Conservation (phyloP, 1,140 invertebrate genomes). For the Tetragonula clypearis region DNA sequence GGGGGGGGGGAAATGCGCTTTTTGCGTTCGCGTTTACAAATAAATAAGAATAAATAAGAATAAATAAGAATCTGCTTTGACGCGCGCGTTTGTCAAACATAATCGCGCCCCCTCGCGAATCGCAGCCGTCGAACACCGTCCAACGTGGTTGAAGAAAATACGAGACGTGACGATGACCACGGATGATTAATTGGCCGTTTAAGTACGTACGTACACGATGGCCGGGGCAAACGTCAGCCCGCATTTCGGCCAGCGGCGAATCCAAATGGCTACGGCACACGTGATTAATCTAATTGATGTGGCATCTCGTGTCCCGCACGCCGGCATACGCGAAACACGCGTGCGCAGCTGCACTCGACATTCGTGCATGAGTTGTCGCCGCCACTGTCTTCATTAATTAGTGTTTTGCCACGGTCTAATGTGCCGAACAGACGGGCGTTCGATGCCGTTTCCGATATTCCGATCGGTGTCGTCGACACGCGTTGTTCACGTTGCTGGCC, state of each 20-base stretch:
- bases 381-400: slow-evolving; percentile 71
- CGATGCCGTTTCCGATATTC: slow-evolving; percentile 5
- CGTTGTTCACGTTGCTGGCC: not conserved
- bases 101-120: not conserved
- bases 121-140: not conserved
- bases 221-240: slow-evolving; percentile 23
- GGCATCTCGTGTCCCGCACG: slow-evolving; percentile 57
- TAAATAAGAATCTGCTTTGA: not conserved
- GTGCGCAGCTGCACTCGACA: slow-evolving; percentile 64
- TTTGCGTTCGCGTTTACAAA: not conserved
- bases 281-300: slow-evolving; percentile 74
- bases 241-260: slow-evolving; percentile 42
- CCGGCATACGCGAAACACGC: slow-evolving; percentile 56
- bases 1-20: not conserved
- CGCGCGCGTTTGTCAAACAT: too few relatives aligned
- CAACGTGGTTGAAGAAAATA: slow-evolving; percentile 36
- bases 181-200: slow-evolving; percentile 57
- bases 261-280: slow-evolving; percentile 60
- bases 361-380: slow-evolving; percentile 61
- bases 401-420: slow-evolving; percentile 59
- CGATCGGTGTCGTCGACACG: not conserved
- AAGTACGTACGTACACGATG: slow-evolving; percentile 21
- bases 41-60: not conserved
- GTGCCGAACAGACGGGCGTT: slow-evolving; percentile 11
- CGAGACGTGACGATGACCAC: not conserved